Evolutionary conservation across 1,140 invertebrate genomes (phyloP).

Genomic region (Drosophila pectinifera): DNA sequence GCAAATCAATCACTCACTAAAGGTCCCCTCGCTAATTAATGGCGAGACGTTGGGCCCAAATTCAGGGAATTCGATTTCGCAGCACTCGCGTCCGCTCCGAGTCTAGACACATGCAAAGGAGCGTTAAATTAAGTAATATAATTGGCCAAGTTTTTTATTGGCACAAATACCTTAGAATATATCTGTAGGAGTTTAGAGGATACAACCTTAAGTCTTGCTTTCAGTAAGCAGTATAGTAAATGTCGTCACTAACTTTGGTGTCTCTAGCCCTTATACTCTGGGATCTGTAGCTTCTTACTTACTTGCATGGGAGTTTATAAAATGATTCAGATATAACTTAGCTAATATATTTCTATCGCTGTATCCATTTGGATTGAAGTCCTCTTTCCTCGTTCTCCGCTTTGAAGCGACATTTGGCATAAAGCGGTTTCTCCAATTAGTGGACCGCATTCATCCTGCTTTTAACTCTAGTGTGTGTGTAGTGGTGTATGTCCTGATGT

Average conservation of each 20-base stretch:
- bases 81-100: not conserved
- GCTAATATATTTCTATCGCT: not conserved
- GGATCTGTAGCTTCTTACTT: no score
- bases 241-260: no score
- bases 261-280: no score
- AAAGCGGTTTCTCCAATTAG: constrained; percentile 20
- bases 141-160: constrained; percentile 13
- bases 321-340: not conserved
- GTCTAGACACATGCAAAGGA: constrained; percentile 25
- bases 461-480: not conserved
- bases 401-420: not conserved
- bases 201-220: no score
- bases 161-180: no score
- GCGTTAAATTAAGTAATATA: constrained; percentile 21
- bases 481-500: constrained; percentile 8
- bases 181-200: no score
- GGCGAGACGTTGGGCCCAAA: not conserved
- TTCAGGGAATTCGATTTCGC: constrained; percentile 12
- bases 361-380: not conserved
- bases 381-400: no score
- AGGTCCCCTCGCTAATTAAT: constrained; percentile 24
- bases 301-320: no score
- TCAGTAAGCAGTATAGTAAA: no score
- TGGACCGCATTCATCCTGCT: not conserved
- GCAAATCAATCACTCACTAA: constrained; percentile 35